Conservation (phyloP, 2,113 vertebrate species). For the Pogona vitticeps region DNA sequence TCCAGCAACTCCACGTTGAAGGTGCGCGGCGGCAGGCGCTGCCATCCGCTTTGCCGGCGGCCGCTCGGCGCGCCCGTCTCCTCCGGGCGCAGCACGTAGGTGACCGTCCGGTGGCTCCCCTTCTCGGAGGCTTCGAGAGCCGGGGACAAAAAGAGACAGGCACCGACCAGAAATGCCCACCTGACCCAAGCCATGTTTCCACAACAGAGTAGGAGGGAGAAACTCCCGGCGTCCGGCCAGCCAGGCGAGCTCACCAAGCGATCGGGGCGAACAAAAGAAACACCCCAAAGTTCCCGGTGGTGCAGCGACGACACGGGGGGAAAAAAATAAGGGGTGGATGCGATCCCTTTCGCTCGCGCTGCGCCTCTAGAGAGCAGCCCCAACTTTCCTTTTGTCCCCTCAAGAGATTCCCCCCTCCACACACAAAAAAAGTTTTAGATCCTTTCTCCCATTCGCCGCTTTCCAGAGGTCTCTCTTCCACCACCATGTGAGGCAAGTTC, state of each 20-base stretch:
- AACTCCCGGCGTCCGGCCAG: not conserved
- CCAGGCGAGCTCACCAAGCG: conserved; percentile 1
- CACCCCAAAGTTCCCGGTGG: not conserved
- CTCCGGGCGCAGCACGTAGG: conserved; percentile 86
- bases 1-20: conserved; percentile 83
- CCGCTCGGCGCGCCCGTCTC: conserved; percentile 69
- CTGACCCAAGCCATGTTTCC: conserved; percentile 82
- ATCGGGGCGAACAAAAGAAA: conserved; percentile 3
- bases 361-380: not conserved
- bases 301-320: not conserved
- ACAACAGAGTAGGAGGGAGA: not conserved
- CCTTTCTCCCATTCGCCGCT: conserved; percentile 27
- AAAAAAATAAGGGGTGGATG: not conserved
- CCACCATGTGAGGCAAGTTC: conserved; percentile 45
- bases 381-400: not conserved
- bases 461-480: conserved; percentile 9
- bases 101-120: conserved; percentile 81
- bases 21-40: conserved; percentile 70
- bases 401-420: not conserved
- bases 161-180: conserved; percentile 79
- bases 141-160: conserved; percentile 67
- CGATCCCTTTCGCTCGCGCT: conserved; percentile 1
- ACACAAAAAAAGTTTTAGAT: not conserved
- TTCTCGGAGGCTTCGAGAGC: conserved; percentile 72
- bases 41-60: conserved; percentile 62